Evolutionary conservation across 2,797 vertebrate genomes (phyloP).

Genomic region (Eremophila alpestris): DNA sequence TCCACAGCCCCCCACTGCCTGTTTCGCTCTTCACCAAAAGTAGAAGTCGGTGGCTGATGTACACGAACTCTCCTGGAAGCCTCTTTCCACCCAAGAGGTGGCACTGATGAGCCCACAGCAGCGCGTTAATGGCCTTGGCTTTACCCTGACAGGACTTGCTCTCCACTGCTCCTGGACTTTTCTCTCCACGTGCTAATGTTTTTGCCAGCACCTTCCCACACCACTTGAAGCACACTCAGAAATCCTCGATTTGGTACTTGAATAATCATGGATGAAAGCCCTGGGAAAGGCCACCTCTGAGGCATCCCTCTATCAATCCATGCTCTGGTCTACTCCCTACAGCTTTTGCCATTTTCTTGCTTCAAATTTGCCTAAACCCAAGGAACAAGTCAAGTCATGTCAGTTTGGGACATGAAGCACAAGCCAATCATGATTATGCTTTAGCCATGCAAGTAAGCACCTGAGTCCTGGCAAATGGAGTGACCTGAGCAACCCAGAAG

Average conservation of each 20-base stretch:
- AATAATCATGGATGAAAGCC: not conserved
- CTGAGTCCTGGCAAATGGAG: not conserved
- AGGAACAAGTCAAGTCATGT: not conserved
- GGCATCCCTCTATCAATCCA: not conserved
- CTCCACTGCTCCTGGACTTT: not conserved
- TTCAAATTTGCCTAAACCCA: not conserved
- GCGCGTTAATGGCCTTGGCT: fast-evolving
- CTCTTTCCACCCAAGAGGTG: conserved; percentile 31
- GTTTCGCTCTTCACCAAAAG: not conserved
- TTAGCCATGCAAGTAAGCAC: not conserved
- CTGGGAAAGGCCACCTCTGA: not conserved
- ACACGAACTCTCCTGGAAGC: not conserved
- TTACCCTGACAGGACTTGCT: not conserved
- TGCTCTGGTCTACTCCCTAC: not conserved
- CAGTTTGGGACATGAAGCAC: not conserved
- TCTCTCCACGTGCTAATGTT: fast-evolving
- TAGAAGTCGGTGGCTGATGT: not conserved
- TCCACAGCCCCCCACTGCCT: not conserved
- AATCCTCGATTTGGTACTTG: not conserved
- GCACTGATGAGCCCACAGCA: conserved; percentile 25
- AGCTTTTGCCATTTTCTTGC: not conserved
- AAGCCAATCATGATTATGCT: not conserved
- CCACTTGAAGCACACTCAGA: not conserved
- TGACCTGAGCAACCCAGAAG: not conserved
- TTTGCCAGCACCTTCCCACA: not conserved